phyloP scores from a whole-genome alignment of 2,888 invertebrate genomes.

The Notodonta dromedarius region DNA sequence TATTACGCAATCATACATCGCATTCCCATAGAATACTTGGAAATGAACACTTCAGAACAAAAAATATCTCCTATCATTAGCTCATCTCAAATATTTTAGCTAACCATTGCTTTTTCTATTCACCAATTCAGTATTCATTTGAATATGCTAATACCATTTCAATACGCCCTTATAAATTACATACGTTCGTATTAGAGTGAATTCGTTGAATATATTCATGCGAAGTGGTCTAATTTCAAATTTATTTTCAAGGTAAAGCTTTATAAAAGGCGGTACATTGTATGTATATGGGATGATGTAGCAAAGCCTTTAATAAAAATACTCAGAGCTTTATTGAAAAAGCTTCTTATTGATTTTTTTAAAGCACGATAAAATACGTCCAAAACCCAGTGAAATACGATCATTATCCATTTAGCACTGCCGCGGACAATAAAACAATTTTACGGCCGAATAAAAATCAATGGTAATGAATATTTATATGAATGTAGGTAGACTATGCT shows the following conservation, averaged over 20 bases:
- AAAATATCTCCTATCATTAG: neutral
- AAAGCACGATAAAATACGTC: neutral
- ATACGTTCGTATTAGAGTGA: neutral
- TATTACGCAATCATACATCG: too few relatives aligned
- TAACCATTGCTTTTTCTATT: neutral
- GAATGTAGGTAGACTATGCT: constrained; percentile 43
- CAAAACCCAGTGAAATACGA: constrained; percentile 8
- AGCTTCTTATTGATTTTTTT: too few relatives aligned
- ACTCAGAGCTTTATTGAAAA: too few relatives aligned
- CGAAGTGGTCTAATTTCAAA: neutral
- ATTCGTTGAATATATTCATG: constrained; percentile 4
- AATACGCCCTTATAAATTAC: neutral
- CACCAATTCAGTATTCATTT: neutral
- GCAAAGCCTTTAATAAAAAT: too few relatives aligned
- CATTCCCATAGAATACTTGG: too few relatives aligned
- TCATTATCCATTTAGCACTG: constrained; percentile 23
- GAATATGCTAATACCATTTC: constrained; percentile 3
- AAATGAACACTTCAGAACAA: too few relatives aligned
- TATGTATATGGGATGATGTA: neutral
- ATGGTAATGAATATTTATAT: constrained; percentile 60
- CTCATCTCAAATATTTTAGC: neutral
- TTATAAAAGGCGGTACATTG: neutral
- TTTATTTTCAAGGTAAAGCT: neutral
- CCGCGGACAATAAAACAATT: constrained; percentile 32
- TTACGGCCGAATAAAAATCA: constrained; percentile 45